Evolutionary conservation across 2,888 invertebrate species (phyloP), one percentile per base, ranked within the genome.

Genomic region (Protodeltote pygarga): DNA sequence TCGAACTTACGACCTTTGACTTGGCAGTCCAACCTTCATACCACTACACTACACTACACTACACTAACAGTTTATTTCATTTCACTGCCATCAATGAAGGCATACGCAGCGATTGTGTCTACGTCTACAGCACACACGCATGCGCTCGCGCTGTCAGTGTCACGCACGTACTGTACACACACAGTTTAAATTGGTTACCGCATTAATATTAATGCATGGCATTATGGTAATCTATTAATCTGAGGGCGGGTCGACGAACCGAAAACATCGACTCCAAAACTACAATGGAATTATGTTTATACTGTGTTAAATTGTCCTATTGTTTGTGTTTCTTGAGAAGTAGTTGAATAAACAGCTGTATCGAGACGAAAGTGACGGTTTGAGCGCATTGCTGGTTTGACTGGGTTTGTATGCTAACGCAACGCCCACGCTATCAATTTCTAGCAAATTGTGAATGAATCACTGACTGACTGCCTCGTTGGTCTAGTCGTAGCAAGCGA

Each of bases 151-250:
- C n/a, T n/a, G n/a, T n/a, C n/a, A n/a, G n/a, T n/a, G n/a, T 27
- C 24, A 55, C 19, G 9, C 55, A 41, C 48, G 62, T 61, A 57
- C 42, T 37, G 48, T 27, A n/a, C 33, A 47, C 31, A 51, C 68
- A 65, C 66, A 68, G 32, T 65, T 60, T 68, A 71, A 68, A 68
- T 65, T 59, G 67, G 67, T 62, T 57, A 65, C 67, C 31, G 37
- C 59, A 71, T 71, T 68, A 65, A 71, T 71, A 71, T 67, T 67
- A 60, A 67, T 67, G 60, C 41, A 25, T 39, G 38, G 62, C 42
- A 45, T 65, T 70, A 70, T 70, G 71, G 41, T 70, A 67, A 69
- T 65, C 13, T 16, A 32, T 37, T 61, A 68, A 67, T 67, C 67
- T 68, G 49, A 16, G 55, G 52, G 51, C 35, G 59, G 65, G 60